Percentiles rank a stretch among this genome's conserved stretches.
Conservation (phyloP, 1,140 invertebrate genomes). For the Drosophila melanica region DNA sequence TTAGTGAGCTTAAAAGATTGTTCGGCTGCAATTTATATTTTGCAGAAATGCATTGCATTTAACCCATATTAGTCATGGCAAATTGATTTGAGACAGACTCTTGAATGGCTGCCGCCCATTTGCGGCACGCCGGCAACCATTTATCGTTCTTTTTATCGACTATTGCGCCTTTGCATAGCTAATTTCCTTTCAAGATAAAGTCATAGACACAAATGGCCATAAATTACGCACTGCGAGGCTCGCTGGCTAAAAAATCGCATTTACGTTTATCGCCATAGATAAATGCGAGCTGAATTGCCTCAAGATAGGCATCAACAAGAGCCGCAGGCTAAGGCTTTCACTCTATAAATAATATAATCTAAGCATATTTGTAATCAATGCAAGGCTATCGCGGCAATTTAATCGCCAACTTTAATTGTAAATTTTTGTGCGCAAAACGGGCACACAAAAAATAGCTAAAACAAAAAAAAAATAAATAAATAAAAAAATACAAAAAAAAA, state of each 20-base stretch:
- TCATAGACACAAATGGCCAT: constrained; percentile 69
- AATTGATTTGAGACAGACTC: constrained; percentile 62
- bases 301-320: constrained; percentile 56
- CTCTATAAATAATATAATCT: constrained; percentile 64
- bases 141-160: constrained; percentile 53
- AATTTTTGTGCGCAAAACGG: constrained; percentile 65
- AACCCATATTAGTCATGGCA: constrained; percentile 70
- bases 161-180: constrained; percentile 48
- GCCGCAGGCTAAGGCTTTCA: constrained; percentile 54
- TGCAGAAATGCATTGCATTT: constrained; percentile 62
- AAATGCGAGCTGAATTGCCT: constrained; percentile 46
- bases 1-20: constrained; percentile 13
- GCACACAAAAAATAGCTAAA: constrained; percentile 19
- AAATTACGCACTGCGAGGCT: constrained; percentile 66
- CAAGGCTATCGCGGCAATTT: constrained; percentile 72
- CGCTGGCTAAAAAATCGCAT: constrained; percentile 50
- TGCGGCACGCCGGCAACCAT: constrained; percentile 52
- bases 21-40: constrained; percentile 33
- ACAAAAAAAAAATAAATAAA: constrained; percentile 10
- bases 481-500: no score
- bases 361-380: constrained; percentile 63
- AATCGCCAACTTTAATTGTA: constrained; percentile 80
- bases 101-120: constrained; percentile 40
- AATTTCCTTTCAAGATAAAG: constrained; percentile 81
- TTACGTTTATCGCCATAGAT: constrained; percentile 66